phyloP scores from a whole-genome alignment of 2,888 invertebrate species.

The Panorpa germanica region DNA sequence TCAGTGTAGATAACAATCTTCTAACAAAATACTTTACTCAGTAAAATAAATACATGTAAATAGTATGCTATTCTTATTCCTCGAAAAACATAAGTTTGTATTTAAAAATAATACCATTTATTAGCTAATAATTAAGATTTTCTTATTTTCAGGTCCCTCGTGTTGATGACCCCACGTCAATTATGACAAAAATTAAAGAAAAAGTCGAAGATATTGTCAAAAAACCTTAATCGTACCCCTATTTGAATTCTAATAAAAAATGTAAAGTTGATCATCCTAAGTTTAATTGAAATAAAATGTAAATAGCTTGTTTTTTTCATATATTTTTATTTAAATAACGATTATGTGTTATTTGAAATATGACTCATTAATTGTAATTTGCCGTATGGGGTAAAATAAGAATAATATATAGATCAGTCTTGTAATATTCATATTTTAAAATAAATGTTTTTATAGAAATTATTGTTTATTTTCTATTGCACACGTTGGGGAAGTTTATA shows the following conservation, averaged over 20 bases:
- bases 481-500: no score
- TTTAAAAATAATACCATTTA: no score
- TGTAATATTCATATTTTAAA: not conserved
- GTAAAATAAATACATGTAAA: not conserved
- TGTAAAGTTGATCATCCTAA: constrained; percentile 13
- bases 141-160: constrained; percentile 48
- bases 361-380: constrained; percentile 9
- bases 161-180: constrained; percentile 77
- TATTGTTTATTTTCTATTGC: no score
- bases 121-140: constrained; percentile 10
- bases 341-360: constrained; percentile 13
- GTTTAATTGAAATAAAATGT: constrained; percentile 7
- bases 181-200: constrained; percentile 43
- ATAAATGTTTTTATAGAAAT: constrained; percentile 11
- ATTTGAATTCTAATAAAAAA: constrained; percentile 18
- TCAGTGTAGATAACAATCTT: no score
- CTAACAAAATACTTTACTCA: no score
- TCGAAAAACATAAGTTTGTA: constrained; percentile 4
- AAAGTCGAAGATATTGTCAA: constrained; percentile 52
- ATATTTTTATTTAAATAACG: constrained; percentile 10
- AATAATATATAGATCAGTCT: constrained; percentile 1
- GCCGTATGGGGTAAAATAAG: constrained; percentile 6
- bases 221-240: constrained; percentile 27
- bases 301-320: constrained; percentile 9
- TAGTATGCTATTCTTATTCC: constrained; percentile 7